Conservation (phyloP, 2,888 invertebrate genomes). For the Callyntrura guangdongensis region DNA sequence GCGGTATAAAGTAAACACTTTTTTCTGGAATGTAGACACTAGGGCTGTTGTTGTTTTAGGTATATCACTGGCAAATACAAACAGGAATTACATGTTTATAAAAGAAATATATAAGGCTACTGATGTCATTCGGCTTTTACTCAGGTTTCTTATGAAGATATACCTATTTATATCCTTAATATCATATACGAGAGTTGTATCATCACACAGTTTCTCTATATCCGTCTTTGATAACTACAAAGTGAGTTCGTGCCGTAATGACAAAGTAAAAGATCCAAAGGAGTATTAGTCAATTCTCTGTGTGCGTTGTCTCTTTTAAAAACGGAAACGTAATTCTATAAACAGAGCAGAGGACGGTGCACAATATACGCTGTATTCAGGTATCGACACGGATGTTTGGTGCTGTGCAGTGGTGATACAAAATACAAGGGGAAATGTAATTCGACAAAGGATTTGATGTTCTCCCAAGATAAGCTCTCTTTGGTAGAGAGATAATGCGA, state of each 20-base stretch:
- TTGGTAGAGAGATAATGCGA: slow-evolving; percentile 72
- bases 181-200: too few relatives aligned
- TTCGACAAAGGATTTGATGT: slow-evolving; percentile 76
- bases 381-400: too few relatives aligned
- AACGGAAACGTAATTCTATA: slow-evolving; percentile 23
- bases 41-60: background rate
- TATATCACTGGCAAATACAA: slow-evolving; percentile 5
- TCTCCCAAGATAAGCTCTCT: slow-evolving; percentile 69
- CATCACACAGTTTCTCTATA: background rate
- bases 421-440: slow-evolving; percentile 72
- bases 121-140: slow-evolving; percentile 57
- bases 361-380: too few relatives aligned
- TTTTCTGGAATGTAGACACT: background rate
- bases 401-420: slow-evolving; percentile 12
- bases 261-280: slow-evolving; percentile 46
- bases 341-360: too few relatives aligned
- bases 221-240: slow-evolving; percentile 52
- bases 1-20: slow-evolving; percentile 37
- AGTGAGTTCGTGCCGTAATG: slow-evolving; percentile 56
- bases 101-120: slow-evolving; percentile 23
- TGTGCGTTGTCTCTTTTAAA: slow-evolving; percentile 36
- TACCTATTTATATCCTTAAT: too few relatives aligned
- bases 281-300: background rate
- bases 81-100: slow-evolving; percentile 37
- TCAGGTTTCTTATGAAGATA: too few relatives aligned